These are phyloP conservation scores for Pelodytes ibericus DNA, from an alignment of 2,797 vertebrate genomes.

Conservation along the genomic window DNA sequence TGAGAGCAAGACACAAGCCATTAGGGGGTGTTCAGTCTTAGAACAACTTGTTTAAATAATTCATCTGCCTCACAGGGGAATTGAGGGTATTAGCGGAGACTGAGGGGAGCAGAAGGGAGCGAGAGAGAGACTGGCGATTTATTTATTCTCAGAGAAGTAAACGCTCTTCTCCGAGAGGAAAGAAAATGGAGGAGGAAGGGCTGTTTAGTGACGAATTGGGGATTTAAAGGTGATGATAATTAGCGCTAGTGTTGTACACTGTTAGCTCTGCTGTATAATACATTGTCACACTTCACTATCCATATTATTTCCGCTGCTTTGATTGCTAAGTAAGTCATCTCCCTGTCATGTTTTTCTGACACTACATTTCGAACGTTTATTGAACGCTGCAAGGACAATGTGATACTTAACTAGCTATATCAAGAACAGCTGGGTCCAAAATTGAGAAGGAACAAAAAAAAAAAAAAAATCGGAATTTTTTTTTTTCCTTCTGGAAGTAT, in stretches of 20 bases:
- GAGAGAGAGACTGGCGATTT: background rate
- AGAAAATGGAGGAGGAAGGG: background rate
- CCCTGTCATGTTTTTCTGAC: background rate
- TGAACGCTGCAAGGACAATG: background rate
- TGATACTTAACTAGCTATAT: background rate
- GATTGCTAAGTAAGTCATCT: background rate
- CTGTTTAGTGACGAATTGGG: background rate
- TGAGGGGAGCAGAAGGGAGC: background rate
- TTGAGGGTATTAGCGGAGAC: background rate
- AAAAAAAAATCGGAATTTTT: too few species aligned
- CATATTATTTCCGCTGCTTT: background rate
- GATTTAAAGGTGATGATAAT: slow-evolving; percentile 29
- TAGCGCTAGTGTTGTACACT: slow-evolving; percentile 23
- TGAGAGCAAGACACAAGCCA: background rate
- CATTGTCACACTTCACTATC: background rate
- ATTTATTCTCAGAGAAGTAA: background rate
- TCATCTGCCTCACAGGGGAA: background rate
- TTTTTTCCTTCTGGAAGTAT: too few species aligned
- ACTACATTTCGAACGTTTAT: background rate
- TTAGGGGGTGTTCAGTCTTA: background rate
- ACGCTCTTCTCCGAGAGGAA: background rate
- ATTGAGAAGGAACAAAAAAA: too few species aligned
- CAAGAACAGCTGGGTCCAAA: background rate
- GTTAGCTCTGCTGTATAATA: slow-evolving; percentile 29
- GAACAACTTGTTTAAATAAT: background rate